Conservation (phyloP, 2,888 invertebrate genomes). For the Epinotia bilunana region DNA sequence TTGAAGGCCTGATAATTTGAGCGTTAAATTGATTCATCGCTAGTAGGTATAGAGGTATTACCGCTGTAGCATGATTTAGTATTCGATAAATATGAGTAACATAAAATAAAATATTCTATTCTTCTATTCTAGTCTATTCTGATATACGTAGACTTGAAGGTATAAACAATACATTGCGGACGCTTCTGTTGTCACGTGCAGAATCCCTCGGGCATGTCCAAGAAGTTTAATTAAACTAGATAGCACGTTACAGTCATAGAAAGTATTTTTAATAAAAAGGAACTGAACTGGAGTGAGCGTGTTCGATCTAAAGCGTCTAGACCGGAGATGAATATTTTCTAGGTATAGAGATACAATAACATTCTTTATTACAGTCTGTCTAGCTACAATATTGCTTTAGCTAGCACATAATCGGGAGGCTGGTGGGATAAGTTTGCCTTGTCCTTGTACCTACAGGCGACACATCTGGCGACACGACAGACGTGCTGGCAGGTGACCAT, state of each 20-base stretch:
- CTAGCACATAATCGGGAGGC: background rate
- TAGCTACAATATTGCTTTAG: background rate
- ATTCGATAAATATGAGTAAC: background rate
- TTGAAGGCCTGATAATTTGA: background rate
- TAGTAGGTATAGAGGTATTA: background rate
- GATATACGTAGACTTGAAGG: background rate
- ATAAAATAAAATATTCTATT: too few species aligned
- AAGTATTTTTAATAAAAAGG: background rate
- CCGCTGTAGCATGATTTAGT: background rate
- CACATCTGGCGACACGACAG: too few species aligned
- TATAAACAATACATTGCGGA: slow-evolving; percentile 5
- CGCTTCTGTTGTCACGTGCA: slow-evolving; percentile 19
- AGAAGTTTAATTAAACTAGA: slow-evolving; percentile 15
- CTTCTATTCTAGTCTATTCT: too few species aligned
- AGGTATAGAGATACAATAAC: background rate
- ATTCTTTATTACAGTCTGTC: background rate
- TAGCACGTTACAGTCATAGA: background rate
- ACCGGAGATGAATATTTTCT: background rate
- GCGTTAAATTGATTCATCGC: background rate
- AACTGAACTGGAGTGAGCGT: background rate
- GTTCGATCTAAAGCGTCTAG: background rate
- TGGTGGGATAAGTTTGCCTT: background rate
- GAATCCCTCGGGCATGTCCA: background rate
- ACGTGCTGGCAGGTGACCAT: too few species aligned
- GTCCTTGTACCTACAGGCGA: too few species aligned